These are phyloP conservation scores for Adelges cooleyi DNA, from an alignment of 1,140 invertebrate species.

Conservation along the genomic window DNA sequence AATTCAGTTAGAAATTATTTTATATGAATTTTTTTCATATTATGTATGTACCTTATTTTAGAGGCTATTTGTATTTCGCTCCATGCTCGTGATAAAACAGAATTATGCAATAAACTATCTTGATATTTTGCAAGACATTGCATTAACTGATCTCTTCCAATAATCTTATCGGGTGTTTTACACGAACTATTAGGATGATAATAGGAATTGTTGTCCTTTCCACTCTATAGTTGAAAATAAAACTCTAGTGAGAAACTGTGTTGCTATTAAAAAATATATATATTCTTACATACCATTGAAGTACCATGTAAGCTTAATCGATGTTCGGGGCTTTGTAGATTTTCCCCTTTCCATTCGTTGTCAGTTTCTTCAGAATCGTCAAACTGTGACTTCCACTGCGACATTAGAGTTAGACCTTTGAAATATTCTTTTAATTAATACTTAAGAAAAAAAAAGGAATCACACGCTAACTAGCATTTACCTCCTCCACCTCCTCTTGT, in stretches of 20 bases:
- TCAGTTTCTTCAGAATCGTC: slow-evolving; percentile 85
- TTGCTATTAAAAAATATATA: not conserved
- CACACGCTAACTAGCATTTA: slow-evolving; percentile 18
- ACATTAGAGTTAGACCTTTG: slow-evolving; percentile 64
- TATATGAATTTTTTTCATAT: no score
- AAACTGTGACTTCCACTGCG: slow-evolving; percentile 88
- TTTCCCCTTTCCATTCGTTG: slow-evolving; percentile 81
- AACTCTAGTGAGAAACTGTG: not conserved
- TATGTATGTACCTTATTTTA: slow-evolving; percentile 40
- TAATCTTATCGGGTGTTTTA: not conserved
- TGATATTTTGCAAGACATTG: slow-evolving; percentile 1
- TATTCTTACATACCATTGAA: slow-evolving; percentile 31
- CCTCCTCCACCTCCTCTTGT: slow-evolving; percentile 45
- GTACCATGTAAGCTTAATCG: slow-evolving; percentile 34
- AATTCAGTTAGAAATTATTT: not conserved
- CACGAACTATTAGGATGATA: not conserved
- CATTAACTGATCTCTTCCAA: not conserved
- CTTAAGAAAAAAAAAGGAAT: no score
- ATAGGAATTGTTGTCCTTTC: not conserved
- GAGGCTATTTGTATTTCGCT: slow-evolving; percentile 50
- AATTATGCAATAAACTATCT: slow-evolving; percentile 40
- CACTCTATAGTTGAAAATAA: slow-evolving; percentile 3
- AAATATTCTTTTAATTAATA: not conserved
- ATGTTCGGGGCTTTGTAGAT: slow-evolving; percentile 57
- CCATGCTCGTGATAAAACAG: slow-evolving; percentile 58